A percentile compares a stretch with the other conserved stretches of the same genome.
Conservation (phyloP, 2,113 vertebrate species). For the Ardeotis arabs region DNA sequence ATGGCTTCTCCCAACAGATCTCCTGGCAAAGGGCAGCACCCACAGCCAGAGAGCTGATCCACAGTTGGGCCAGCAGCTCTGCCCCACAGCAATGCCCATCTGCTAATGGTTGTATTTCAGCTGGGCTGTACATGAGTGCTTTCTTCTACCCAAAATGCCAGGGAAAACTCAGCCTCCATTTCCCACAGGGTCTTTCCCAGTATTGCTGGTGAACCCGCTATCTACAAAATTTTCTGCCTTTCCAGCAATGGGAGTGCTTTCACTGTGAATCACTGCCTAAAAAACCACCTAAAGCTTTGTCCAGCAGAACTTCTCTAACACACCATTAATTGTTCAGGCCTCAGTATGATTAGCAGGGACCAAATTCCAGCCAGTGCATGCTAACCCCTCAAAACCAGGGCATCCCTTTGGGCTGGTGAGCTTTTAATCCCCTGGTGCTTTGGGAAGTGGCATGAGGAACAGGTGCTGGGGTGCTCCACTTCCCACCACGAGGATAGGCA, state of each 20-base stretch:
- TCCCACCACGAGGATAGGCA: not conserved
- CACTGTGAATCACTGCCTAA: not conserved
- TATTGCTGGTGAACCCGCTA: not conserved
- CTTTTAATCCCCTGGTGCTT: not conserved
- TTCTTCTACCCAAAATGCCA: not conserved
- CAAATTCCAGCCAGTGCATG: not conserved
- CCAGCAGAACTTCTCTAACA: not conserved
- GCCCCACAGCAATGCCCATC: fast-evolving
- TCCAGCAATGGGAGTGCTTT: not conserved
- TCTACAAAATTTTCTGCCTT: not conserved
- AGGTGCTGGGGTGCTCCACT: not conserved
- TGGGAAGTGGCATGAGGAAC: not conserved
- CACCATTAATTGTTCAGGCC: not conserved
- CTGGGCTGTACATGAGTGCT: not conserved
- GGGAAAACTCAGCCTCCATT: not conserved
- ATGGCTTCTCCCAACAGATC: not conserved
- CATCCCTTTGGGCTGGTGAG: not conserved
- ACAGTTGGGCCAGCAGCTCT: not conserved
- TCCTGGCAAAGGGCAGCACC: not conserved
- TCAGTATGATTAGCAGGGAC: not conserved
- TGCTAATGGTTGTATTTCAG: not conserved
- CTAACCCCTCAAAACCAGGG: not conserved
- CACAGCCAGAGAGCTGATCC: not conserved
- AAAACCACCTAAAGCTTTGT: not conserved
- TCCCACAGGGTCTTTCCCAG: not conserved